Base-by-base conservation (phyloP, 2,888 invertebrate species). In the Melikaiella ostensackeni region DNA sequence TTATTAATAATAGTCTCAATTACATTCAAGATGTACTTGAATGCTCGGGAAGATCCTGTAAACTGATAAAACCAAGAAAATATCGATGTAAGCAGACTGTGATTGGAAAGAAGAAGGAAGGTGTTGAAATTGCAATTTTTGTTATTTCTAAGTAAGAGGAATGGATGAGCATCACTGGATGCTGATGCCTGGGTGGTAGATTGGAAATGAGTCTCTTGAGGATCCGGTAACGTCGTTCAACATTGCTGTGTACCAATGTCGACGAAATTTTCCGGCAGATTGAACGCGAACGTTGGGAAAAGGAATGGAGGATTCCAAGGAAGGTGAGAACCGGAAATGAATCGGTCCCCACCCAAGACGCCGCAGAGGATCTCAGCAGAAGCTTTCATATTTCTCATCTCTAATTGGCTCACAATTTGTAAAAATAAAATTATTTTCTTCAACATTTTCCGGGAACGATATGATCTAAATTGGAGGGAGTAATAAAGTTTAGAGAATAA, bases 261-360 rank as follows among this genome's bases (percentile, higher is more conserved):
- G 64, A 77, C 74, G 74, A 70, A 59, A 74, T 59, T 77, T 82
- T 84, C 80, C 82, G 75, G 64, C 75, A 74, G 70, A 75, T 77
- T 77, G 77, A 84, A 84, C 78, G 70, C 75, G 73, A 79, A 80
- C 75, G 78, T 78, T 74, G 55, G 33, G 50, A 38, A 42, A 70
- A 70, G 46, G 46, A 50, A 30, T 50, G 79, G 81, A 80, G 77
- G 86, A 84, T 87, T 84, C 83, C 81, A 82, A 78, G 77, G 81
- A 83, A 84, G 85, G 83, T 85, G 86, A 86, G 82, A 84, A 85
- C 84, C 81, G 88, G 88, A 88, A 88, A 88, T 86, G 86, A 88
- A 88, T 83, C 80, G 81, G 83, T 81, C 83, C 82, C 74, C 80
- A 81, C 77, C 80, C 83, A 78, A 77, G 81, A 79, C 79, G 82